Conservation (phyloP, 2,888 invertebrate species). For the Archips xylosteana region DNA sequence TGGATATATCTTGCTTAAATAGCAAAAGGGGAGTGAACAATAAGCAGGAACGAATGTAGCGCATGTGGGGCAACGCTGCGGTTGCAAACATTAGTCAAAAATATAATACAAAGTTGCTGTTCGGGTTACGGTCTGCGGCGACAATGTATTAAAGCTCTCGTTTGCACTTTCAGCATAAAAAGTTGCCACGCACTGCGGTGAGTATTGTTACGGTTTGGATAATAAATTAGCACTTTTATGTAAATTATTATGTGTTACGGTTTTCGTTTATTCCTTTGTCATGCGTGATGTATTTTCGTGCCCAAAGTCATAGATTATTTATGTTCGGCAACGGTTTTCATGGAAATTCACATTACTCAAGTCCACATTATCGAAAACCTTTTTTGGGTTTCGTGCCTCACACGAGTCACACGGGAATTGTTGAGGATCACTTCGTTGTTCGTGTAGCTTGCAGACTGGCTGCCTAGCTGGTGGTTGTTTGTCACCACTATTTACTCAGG, state of each 20-base stretch:
- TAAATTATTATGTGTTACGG: conserved; percentile 3
- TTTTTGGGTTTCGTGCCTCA: no score
- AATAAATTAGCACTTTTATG: conserved; percentile 21
- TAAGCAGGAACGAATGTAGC: conserved; percentile 30
- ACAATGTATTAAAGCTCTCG: conserved; percentile 27
- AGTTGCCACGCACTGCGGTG: not conserved
- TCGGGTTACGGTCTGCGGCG: conserved; percentile 24
- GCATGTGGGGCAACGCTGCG: conserved; percentile 17
- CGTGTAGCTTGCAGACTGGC: no score
- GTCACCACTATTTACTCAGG: no score
- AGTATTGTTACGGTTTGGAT: conserved; percentile 15
- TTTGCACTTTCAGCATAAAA: conserved; percentile 29
- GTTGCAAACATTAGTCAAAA: conserved; percentile 35
- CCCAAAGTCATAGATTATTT: conserved; percentile 6
- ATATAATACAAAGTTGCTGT: conserved; percentile 32
- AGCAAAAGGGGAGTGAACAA: conserved; percentile 21
- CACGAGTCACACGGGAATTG: no score
- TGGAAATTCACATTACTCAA: not conserved
- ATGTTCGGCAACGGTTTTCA: conserved; percentile 5
- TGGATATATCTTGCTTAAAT: conserved; percentile 1
- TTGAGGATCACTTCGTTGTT: no score
- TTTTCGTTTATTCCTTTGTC: not conserved
- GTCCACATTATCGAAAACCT: no score
- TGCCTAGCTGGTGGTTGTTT: no score
- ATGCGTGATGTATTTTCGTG: conserved; percentile 6